Conservation (phyloP, 2,888 invertebrate species). For the Drosophila lacicola region DNA sequence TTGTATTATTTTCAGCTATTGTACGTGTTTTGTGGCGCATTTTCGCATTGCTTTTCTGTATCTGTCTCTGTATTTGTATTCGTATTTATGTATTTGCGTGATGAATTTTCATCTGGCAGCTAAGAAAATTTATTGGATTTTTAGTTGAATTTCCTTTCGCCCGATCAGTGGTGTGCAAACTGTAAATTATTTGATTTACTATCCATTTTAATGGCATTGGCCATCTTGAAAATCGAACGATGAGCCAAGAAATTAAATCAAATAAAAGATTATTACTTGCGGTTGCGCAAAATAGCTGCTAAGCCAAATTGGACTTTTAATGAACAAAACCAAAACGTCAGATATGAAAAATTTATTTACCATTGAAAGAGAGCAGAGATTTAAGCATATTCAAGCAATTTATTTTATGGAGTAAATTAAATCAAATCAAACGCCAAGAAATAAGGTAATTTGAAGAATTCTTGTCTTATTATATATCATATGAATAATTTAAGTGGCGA, state of each 20-base stretch:
- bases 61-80: slow-evolving; percentile 11
- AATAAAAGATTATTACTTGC: slow-evolving; percentile 10
- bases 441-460: too few relatives aligned
- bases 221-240: slow-evolving; percentile 3
- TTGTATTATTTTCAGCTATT: slow-evolving; percentile 57
- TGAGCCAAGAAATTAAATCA: slow-evolving; percentile 13
- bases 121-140: slow-evolving; percentile 48
- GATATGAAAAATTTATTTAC: slow-evolving; percentile 4
- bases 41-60: slow-evolving; percentile 27
- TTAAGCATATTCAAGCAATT: too few relatives aligned
- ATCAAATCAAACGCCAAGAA: too few relatives aligned
- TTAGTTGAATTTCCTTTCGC: slow-evolving; percentile 23
- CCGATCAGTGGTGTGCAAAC: not conserved
- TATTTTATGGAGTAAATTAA: not conserved
- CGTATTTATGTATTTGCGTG: slow-evolving; percentile 47
- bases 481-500: too few relatives aligned
- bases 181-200: slow-evolving; percentile 32
- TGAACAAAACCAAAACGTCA: too few relatives aligned
- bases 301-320: not conserved
- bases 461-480: too few relatives aligned
- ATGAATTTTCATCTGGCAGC: slow-evolving; percentile 51
- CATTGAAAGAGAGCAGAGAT: too few relatives aligned
- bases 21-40: slow-evolving; percentile 43
- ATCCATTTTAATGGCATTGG: slow-evolving; percentile 12
- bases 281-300: not conserved